These are phyloP conservation scores for Nomada goodeniana DNA, from an alignment of 2,888 invertebrate genomes.

Conservation along the genomic window DNA sequence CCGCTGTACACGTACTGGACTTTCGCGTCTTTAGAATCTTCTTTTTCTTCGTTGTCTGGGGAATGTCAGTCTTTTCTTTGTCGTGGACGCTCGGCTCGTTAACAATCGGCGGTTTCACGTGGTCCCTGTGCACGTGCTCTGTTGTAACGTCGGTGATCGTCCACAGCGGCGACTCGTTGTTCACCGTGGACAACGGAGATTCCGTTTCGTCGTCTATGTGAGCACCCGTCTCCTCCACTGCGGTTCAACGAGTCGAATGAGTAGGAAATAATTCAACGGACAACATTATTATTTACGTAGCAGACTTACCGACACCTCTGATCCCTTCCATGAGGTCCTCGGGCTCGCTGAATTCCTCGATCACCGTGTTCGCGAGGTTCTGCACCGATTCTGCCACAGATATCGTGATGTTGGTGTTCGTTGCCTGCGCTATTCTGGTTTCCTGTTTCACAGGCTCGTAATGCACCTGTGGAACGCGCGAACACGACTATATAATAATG, in stretches of 20 bases:
- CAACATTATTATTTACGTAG: not conserved
- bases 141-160: constrained; percentile 75
- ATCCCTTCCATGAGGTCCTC: constrained; percentile 95
- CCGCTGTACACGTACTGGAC: constrained; percentile 46
- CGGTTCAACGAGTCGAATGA: not conserved
- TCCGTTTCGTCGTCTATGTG: constrained; percentile 83
- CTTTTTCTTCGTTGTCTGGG: constrained; percentile 78
- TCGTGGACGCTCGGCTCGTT: constrained; percentile 72
- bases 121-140: constrained; percentile 68
- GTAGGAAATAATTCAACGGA: not conserved
- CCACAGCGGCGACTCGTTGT: constrained; percentile 77
- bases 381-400: constrained; percentile 74
- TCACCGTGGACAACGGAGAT: constrained; percentile 75
- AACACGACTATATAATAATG: no score
- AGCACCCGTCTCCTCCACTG: constrained; percentile 83
- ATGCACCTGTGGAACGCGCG: constrained; percentile 73
- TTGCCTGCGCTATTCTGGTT: constrained; percentile 77
- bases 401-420: constrained; percentile 81
- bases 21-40: constrained; percentile 74
- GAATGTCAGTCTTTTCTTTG: constrained; percentile 75
- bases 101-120: constrained; percentile 64
- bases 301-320: constrained; percentile 89
- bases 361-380: constrained; percentile 85
- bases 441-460: constrained; percentile 82
- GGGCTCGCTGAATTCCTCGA: constrained; percentile 93